Percentiles rank a stretch among this genome's conserved stretches.
phyloP scores from a whole-genome alignment of 2,797 vertebrate species.

The Sebastiscus tertius region DNA sequence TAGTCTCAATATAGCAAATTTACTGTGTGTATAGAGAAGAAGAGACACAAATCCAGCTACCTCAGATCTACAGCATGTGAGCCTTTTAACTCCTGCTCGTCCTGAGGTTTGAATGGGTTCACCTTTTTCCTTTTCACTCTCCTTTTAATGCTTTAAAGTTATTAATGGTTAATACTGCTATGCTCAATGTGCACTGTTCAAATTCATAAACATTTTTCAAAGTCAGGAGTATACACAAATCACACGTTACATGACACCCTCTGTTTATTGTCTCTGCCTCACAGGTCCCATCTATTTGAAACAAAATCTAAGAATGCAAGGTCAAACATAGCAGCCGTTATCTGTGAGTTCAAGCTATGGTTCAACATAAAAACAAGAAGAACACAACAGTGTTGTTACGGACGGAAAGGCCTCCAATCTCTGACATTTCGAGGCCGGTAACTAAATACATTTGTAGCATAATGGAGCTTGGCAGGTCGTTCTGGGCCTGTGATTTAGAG shows the following conservation, averaged over 20 bases:
- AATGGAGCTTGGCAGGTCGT: slow-evolving; percentile 64
- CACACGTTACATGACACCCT: slow-evolving; percentile 1
- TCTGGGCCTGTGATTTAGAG: slow-evolving; percentile 67
- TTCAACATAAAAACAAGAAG: slow-evolving; percentile 39
- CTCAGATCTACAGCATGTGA: not conserved
- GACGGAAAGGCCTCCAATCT: slow-evolving; percentile 2
- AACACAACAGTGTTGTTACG: slow-evolving; percentile 24
- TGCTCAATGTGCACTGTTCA: not conserved
- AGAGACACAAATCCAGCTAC: not conserved
- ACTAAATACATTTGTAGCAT: slow-evolving; percentile 77
- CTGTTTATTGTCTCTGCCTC: slow-evolving; percentile 39
- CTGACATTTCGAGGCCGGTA: slow-evolving; percentile 52
- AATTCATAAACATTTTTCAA: slow-evolving; percentile 17
- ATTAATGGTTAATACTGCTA: not conserved
- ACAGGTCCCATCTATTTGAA: slow-evolving; percentile 59
- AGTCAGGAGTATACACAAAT: slow-evolving; percentile 27
- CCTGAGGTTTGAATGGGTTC: not conserved
- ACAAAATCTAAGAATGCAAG: slow-evolving; percentile 58
- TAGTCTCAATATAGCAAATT: not conserved
- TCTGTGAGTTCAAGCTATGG: slow-evolving; percentile 32
- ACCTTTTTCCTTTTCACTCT: slow-evolving; percentile 10
- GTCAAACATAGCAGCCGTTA: slow-evolving; percentile 43
- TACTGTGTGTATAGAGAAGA: not conserved
- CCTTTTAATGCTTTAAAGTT: not conserved
- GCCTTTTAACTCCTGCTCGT: not conserved